Evolutionary conservation across 2,113 vertebrate species (phyloP), one percentile per base, ranked within the genome.

Genomic region (Oncorhynchus gorbuscha): DNA sequence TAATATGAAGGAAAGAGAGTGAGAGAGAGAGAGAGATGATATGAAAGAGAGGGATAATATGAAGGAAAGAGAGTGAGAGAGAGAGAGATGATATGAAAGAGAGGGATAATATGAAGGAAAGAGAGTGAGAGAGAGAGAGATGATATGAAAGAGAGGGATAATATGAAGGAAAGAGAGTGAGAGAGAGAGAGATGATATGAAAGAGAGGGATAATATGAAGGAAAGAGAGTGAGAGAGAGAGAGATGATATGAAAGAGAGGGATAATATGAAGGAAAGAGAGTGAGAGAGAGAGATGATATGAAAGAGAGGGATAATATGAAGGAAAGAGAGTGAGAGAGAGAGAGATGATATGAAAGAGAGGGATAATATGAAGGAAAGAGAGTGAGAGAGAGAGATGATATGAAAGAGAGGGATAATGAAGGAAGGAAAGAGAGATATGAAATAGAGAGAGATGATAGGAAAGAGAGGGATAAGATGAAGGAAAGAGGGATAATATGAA

Each of bases 71-170:
- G 12, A 77, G 65, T 70, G 39, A 76, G 32, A 18, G 76, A 81
- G 69, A 68, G 30, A 80, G n/a, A n/a, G n/a, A n/a, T 85, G 73
- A 82, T 69, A 51, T 83, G 64, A 69, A 61, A 81, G 71, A 68
- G 51, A 51, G 78, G 28, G 73, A 80, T 86, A 73, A 82, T 69
- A 51, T 83, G 64, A 69, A 61, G 59, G 64, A 59, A 32, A 35
- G 28, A n/a, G 12, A 77, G 65, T 70, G 39, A 76, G 32, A 18
- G 76, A 81, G 69, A 68, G 30, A 80, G n/a, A n/a, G n/a, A n/a
- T 85, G 73, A 82, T 69, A 51, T 83, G 64, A 69, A 61, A 81
- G 71, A 68, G 51, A 51, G 78, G 28, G 73, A 80, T 86, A 73
- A 82, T 69, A 51, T 83, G 64, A 69, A 61, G 59, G 64, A 59